These are phyloP conservation scores for Pogonophryne albipinna DNA, from an alignment of 2,797 vertebrate species.

Conservation along the genomic window DNA sequence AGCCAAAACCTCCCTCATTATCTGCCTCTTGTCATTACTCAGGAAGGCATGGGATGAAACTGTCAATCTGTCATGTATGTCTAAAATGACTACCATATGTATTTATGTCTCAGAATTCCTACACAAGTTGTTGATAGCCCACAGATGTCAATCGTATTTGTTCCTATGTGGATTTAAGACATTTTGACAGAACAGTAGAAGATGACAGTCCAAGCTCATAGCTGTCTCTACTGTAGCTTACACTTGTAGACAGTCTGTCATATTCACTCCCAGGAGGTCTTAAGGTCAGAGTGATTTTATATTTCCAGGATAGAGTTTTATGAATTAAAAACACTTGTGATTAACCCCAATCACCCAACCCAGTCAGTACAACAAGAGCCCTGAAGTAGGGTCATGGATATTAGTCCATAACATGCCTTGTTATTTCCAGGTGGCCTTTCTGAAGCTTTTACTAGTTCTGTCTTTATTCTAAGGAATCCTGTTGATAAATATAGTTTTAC, in stretches of 20 bases:
- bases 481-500: slow-evolving; percentile 21
- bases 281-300: slow-evolving; percentile 35
- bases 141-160: slow-evolving; percentile 9
- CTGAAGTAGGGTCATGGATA: slow-evolving; percentile 12
- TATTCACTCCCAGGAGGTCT: slow-evolving; percentile 14
- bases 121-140: slow-evolving; percentile 1
- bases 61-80: slow-evolving; percentile 48
- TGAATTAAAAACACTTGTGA: slow-evolving; percentile 6
- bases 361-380: slow-evolving; percentile 18
- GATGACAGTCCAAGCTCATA: slow-evolving; percentile 18
- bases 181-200: slow-evolving; percentile 30
- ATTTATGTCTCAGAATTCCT: slow-evolving; percentile 9
- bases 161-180: not conserved
- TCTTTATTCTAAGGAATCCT: slow-evolving; percentile 13
- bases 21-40: slow-evolving; percentile 29
- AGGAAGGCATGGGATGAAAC: slow-evolving; percentile 5
- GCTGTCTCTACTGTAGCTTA: slow-evolving; percentile 29
- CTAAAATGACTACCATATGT: slow-evolving; percentile 27
- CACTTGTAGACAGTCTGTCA: slow-evolving; percentile 11
- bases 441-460: slow-evolving; percentile 2
- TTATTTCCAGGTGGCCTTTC: not conserved
- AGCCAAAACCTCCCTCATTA: not conserved
- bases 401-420: not conserved
- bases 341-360: slow-evolving; percentile 3
- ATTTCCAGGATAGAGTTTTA: slow-evolving; percentile 3